A percentile compares a stretch with the other conserved stretches of the same genome.
These are phyloP conservation scores for Gandaritis pyraliata DNA, from an alignment of 2,888 invertebrate genomes.

Conservation along the genomic window DNA sequence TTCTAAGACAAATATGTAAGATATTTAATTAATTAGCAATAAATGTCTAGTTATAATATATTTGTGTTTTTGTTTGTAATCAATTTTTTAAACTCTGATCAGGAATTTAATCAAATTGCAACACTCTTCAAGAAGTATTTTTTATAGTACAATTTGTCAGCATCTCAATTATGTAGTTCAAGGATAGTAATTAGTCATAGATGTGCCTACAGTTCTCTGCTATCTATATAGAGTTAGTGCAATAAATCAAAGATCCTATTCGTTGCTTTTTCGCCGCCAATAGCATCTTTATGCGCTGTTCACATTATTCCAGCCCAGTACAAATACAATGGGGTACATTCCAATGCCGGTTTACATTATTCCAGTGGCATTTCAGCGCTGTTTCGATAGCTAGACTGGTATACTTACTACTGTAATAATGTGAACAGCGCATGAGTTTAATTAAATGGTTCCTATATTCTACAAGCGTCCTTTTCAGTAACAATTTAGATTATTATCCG, in stretches of 20 bases:
- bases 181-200: not conserved
- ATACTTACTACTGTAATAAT: too few species aligned
- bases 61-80: conserved; percentile 56
- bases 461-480: too few species aligned
- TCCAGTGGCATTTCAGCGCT: too few species aligned
- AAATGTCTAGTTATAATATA: conserved; percentile 66
- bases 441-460: not conserved
- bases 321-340: too few species aligned
- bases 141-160: not conserved
- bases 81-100: not conserved
- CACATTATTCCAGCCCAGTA: too few species aligned
- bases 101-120: not conserved
- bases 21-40: conserved; percentile 74
- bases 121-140: not conserved
- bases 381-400: too few species aligned
- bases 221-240: conserved; percentile 9
- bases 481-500: too few species aligned
- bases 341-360: too few species aligned
- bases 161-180: not conserved
- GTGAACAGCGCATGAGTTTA: too few species aligned
- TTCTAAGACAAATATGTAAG: conserved; percentile 69
- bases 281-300: too few species aligned
- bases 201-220: not conserved
- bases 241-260: not conserved
- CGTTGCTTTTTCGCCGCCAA: not conserved